phyloP scores from a whole-genome alignment of 53 echinoderm and acorn worm species.

The Henricia sp. region DNA sequence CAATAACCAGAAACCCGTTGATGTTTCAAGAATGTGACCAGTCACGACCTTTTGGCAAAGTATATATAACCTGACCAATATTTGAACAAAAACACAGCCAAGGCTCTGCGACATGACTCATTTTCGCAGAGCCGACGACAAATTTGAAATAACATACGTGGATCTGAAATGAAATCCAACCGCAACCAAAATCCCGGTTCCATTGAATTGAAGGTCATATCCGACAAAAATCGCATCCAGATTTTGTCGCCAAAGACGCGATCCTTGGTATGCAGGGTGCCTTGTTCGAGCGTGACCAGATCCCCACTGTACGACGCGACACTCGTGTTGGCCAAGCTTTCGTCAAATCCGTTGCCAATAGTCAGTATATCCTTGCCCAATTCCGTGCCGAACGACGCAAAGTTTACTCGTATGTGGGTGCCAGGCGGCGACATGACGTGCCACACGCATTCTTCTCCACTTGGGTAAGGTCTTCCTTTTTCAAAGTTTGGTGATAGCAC shows the following conservation, averaged over 20 bases:
- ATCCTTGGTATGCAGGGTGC: constrained; percentile 10
- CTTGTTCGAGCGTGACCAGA: neutral
- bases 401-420: neutral
- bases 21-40: too few relatives aligned
- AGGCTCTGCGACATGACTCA: too few relatives aligned
- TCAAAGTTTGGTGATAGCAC: neutral
- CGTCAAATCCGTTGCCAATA: neutral
- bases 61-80: too few relatives aligned
- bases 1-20: too few relatives aligned
- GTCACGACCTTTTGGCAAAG: too few relatives aligned
- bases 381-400: neutral
- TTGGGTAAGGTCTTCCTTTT: neutral
- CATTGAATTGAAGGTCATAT: neutral
- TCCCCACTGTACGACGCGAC: neutral
- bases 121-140: too few relatives aligned
- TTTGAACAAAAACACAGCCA: too few relatives aligned
- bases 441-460: neutral
- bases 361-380: neutral
- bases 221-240: neutral
- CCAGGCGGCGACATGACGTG: neutral
- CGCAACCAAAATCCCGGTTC: neutral
- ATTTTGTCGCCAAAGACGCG: neutral
- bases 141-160: neutral
- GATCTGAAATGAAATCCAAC: neutral
- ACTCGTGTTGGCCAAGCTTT: neutral